Percentiles rank a stretch among this genome's conserved stretches.
phyloP scores from a whole-genome alignment of 2,113 vertebrate species.

The Lepus europaeus region DNA sequence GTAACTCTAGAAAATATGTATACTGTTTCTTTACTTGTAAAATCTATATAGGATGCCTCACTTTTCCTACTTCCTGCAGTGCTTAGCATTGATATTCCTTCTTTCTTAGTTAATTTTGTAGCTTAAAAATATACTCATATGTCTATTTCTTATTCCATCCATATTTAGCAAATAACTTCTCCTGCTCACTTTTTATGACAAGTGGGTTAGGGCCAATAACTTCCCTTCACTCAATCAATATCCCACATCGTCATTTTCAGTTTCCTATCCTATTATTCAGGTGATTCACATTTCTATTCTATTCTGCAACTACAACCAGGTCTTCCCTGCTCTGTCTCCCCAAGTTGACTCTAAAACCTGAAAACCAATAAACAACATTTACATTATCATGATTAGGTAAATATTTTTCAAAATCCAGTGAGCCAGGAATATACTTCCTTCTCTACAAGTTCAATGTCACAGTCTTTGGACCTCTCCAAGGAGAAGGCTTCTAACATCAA shows the following conservation, averaged over 20 bases:
- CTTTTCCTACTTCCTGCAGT: conserved; percentile 31
- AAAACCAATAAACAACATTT: conserved; percentile 67
- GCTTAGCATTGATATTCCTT: conserved; percentile 5
- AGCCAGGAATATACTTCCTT: conserved; percentile 65
- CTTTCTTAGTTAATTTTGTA: conserved; percentile 46
- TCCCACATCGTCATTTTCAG: conserved; percentile 32
- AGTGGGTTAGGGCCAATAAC: neutral
- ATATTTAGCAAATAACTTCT: conserved; percentile 32
- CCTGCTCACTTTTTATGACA: conserved; percentile 27
- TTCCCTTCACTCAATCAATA: neutral
- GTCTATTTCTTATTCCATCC: conserved; percentile 1
- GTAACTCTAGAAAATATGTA: conserved; percentile 11
- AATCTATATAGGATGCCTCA: conserved; percentile 41
- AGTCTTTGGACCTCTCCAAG: conserved; percentile 33
- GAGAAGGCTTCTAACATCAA: conserved; percentile 15
- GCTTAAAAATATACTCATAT: neutral
- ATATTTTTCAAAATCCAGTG: conserved; percentile 71
- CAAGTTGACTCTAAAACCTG: conserved; percentile 44
- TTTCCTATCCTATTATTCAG: conserved; percentile 55
- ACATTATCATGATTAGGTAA: conserved; percentile 58
- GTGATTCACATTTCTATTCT: conserved; percentile 60
- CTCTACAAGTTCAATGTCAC: conserved; percentile 49
- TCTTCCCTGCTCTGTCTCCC: conserved; percentile 64
- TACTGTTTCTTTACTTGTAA: conserved; percentile 44
- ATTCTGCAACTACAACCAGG: neutral